phyloP scores from a whole-genome alignment of 1,140 invertebrate species.

The Branchinecta lynchi region DNA sequence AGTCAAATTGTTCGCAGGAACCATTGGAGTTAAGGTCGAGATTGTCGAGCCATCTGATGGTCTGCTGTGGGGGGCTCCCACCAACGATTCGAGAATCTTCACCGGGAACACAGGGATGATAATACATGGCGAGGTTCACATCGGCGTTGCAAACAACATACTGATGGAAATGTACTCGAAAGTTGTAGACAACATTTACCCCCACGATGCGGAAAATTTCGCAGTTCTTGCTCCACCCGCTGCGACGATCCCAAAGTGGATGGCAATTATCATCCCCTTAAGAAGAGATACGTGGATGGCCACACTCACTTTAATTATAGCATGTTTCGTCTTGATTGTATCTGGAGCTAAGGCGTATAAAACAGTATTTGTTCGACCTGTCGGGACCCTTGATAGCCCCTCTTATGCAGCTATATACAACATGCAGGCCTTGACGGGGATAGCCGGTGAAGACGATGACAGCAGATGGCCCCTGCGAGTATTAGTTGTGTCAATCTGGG shows the following conservation, averaged over 20 bases:
- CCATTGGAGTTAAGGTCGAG: background rate
- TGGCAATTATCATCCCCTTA: background rate
- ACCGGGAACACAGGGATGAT: background rate
- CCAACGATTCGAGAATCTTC: background rate
- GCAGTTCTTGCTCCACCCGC: background rate
- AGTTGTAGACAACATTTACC: background rate
- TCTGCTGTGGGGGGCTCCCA: background rate
- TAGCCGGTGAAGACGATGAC: no score
- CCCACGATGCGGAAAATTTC: background rate
- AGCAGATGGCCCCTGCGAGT: no score
- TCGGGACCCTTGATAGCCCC: background rate
- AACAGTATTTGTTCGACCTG: background rate
- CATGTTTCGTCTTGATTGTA: background rate
- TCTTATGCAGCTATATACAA: background rate
- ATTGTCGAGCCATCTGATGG: background rate
- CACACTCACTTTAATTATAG: background rate
- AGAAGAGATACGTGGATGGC: background rate
- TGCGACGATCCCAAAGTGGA: background rate
- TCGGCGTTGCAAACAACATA: background rate
- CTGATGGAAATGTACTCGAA: background rate
- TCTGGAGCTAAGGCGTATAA: background rate
- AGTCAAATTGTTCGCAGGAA: background rate
- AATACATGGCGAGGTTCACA: background rate
- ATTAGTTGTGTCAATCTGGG: background rate
- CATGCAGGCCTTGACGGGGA: background rate